These are phyloP conservation scores for Phrynosoma blainvillii DNA, from an alignment of 2,113 vertebrate species.

Conservation along the genomic window DNA sequence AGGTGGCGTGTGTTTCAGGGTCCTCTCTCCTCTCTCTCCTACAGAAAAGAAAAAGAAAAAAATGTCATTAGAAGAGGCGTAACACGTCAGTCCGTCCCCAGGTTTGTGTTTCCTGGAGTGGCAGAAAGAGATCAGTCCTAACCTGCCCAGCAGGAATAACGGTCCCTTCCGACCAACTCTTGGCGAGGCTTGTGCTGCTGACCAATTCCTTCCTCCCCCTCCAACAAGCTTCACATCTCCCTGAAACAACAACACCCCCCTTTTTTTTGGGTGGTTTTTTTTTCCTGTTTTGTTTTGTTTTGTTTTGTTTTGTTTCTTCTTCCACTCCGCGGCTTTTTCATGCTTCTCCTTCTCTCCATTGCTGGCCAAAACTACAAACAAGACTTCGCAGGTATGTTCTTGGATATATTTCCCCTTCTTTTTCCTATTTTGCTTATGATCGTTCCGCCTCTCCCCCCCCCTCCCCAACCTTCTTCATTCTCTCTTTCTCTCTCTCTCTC, in stretches of 20 bases:
- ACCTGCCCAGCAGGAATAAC: constrained; percentile 99
- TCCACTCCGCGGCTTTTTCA: constrained; percentile 86
- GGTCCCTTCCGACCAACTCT: constrained; percentile 93
- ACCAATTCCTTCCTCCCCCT: constrained; percentile 78
- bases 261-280: constrained; percentile 72
- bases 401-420: constrained; percentile 63
- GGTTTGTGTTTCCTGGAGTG: constrained; percentile 99
- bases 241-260: constrained; percentile 65
- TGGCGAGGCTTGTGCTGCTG: constrained; percentile 44
- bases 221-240: constrained; percentile 84
- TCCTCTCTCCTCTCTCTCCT: constrained; percentile 87
- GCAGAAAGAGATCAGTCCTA: constrained; percentile 99
- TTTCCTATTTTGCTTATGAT: constrained; percentile 30
- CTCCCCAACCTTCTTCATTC: constrained; percentile 22
- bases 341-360: constrained; percentile 85
- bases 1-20: constrained; percentile 99
- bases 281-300: no score
- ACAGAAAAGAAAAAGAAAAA: constrained; percentile 97
- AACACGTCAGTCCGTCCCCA: constrained; percentile 99
- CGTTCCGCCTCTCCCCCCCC: background rate
- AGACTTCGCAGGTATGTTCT: constrained; percentile 90
- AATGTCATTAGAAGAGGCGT: constrained; percentile 99
- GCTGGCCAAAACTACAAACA: constrained; percentile 85
- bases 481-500: constrained; percentile 44
- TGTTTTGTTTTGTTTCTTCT: background rate